Conservation (phyloP, 2,113 vertebrate genomes). For the Pitta sordida region DNA sequence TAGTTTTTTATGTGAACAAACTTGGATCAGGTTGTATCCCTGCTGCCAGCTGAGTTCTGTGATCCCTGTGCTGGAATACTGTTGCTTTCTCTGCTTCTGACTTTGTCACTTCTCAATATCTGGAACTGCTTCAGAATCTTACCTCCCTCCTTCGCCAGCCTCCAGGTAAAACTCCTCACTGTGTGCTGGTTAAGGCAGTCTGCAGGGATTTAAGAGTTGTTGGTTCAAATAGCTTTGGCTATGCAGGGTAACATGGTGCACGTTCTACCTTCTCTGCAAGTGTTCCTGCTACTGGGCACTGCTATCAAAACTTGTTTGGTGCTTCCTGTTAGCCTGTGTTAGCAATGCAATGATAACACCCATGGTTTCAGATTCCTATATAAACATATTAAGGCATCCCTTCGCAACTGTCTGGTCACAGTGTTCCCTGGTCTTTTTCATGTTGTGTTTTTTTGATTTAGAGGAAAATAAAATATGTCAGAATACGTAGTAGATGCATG, state of each 20-base stretch:
- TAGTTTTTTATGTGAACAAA: not conserved
- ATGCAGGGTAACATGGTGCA: fast-evolving
- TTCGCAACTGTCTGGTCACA: not conserved
- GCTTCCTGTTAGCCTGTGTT: not conserved
- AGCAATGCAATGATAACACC: not conserved
- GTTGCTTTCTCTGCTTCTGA: not conserved
- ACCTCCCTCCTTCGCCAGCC: fast-evolving
- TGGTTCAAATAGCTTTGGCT: not conserved
- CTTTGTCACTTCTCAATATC: not conserved
- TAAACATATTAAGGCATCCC: not conserved
- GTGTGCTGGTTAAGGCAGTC: not conserved
- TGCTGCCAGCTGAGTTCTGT: not conserved
- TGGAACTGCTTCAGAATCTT: not conserved
- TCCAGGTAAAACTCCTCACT: not conserved
- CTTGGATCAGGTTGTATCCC: not conserved
- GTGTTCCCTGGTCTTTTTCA: not conserved
- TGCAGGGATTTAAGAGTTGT: not conserved
- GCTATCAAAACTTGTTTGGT: not conserved
- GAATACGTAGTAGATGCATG: not conserved
- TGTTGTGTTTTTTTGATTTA: not conserved
- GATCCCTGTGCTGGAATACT: not conserved
- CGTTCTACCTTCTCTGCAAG: not conserved
- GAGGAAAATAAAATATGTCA: not conserved
- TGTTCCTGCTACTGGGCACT: not conserved
- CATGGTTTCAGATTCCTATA: not conserved